Evolutionary conservation across 2,797 vertebrate species (phyloP).

Genomic region (Poeciliopsis infans): DNA sequence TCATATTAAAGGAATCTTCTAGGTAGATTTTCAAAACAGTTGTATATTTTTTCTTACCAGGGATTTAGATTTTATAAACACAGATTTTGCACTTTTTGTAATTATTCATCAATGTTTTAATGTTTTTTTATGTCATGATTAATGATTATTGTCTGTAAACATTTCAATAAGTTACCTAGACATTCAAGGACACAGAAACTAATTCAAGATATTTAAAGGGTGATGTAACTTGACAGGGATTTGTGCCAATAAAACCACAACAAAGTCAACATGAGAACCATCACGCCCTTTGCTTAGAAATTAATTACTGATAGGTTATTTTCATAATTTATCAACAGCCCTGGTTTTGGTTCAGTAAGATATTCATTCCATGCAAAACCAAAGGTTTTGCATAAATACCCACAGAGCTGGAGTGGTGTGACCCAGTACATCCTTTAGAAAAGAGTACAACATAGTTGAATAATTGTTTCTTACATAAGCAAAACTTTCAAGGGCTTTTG

Average conservation of each 20-base stretch:
- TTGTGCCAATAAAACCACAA: constrained; percentile 51
- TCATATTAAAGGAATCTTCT: background rate
- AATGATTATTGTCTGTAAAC: background rate
- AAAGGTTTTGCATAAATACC: background rate
- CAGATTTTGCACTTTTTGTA: background rate
- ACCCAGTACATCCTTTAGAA: background rate
- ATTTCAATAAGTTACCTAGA: background rate
- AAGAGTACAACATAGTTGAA: background rate
- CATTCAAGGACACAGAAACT: background rate
- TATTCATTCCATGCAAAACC: constrained; percentile 19
- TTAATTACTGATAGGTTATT: constrained; percentile 27
- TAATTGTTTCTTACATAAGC: background rate
- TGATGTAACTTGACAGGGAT: constrained; percentile 64
- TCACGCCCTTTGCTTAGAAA: constrained; percentile 40
- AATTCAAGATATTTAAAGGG: constrained; percentile 55
- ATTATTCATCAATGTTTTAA: background rate
- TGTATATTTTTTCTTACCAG: background rate
- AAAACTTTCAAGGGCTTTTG: constrained; percentile 11
- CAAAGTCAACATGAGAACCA: constrained; percentile 48
- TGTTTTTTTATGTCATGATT: background rate
- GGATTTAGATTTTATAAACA: background rate
- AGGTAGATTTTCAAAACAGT: background rate
- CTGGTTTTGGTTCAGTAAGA: constrained; percentile 14
- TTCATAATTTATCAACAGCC: constrained; percentile 30
- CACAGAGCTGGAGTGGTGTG: background rate